Evolutionary conservation across 2,888 invertebrate genomes (phyloP), one percentile per base, ranked within the genome.

Genomic region (Tipula lateralis): DNA sequence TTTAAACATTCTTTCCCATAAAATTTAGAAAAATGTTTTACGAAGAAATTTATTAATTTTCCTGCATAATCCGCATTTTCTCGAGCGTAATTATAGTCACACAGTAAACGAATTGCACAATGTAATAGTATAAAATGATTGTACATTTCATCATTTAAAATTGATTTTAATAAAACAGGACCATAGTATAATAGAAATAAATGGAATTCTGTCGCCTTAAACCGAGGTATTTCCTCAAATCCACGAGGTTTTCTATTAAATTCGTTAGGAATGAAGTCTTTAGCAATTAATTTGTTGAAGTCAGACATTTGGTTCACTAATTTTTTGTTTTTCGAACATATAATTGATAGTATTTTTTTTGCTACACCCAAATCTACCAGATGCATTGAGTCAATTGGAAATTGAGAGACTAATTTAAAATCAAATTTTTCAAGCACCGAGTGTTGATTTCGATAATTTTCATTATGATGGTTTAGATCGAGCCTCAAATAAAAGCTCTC

Each of bases 201-300:
- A 36, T 50, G 84, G 36, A 85, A 84, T 39, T 85, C 84, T 13
- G 85, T 84, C 2, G 85, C 85, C 84, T 86, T 86, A 84, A 85
- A 85, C 13, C 85, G 84, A 34, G 85, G 81, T 66, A 85, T 32
- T 84, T 85, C 85, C 1, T 85, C 82, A 83, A 85, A 80, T 9
- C 80, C 29, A 7, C 80, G 19, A 29, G 80, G 80, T 80, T 80
- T 80, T 80, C 80, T 80, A 19, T 80, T 3, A 19, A 80, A 80
- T 12, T 80, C 80, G 19, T 80, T 80, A 19, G 80, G 80, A 80
- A 80, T 80, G 12, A 80, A 80, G 7, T 80, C 29, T 2, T 1
- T 80, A 7, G 80, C n/a, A 32, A 32, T 32, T 32, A 32, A 6
- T 32, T 32, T n/a, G n/a, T n/a, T n/a, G n/a, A n/a, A n/a, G n/a